These are phyloP conservation scores for Lasiurus borealis DNA, from an alignment of 2,113 vertebrate genomes.

Conservation along the genomic window DNA sequence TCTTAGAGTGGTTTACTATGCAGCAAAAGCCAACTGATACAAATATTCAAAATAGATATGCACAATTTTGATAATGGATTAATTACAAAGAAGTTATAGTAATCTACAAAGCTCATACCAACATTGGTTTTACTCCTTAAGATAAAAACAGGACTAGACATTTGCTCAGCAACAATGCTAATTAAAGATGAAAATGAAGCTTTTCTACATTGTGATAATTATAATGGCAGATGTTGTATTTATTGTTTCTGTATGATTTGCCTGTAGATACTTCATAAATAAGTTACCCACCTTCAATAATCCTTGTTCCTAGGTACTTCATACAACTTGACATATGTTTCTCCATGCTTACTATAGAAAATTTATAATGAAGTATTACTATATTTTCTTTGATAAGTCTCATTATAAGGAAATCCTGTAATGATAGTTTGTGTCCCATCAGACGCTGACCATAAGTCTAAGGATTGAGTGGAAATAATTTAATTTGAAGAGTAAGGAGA, in stretches of 20 bases:
- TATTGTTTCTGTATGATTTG: slow-evolving; percentile 25
- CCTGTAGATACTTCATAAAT: neutral
- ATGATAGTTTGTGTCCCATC: neutral
- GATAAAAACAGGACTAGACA: slow-evolving; percentile 21
- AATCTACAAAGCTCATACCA: slow-evolving; percentile 4
- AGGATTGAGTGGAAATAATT: slow-evolving; percentile 35
- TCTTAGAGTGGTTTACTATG: neutral
- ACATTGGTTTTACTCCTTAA: slow-evolving; percentile 16
- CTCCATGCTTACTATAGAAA: slow-evolving; percentile 44
- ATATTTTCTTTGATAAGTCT: slow-evolving; percentile 5
- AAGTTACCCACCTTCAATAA: neutral
- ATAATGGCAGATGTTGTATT: neutral
- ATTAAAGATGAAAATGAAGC: slow-evolving; percentile 9
- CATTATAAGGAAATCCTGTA: neutral
- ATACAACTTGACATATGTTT: neutral
- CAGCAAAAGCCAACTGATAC: slow-evolving; percentile 14
- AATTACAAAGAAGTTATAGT: slow-evolving; percentile 9
- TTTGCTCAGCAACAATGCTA: neutral
- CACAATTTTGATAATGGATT: slow-evolving; percentile 38
- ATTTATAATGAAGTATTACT: neutral
- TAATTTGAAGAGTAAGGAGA: neutral
- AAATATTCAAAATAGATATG: neutral
- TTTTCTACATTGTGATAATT: neutral
- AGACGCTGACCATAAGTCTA: neutral
- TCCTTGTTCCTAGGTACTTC: neutral